phyloP scores from a whole-genome alignment of 2,113 vertebrate genomes.

The Melospiza melodia region DNA sequence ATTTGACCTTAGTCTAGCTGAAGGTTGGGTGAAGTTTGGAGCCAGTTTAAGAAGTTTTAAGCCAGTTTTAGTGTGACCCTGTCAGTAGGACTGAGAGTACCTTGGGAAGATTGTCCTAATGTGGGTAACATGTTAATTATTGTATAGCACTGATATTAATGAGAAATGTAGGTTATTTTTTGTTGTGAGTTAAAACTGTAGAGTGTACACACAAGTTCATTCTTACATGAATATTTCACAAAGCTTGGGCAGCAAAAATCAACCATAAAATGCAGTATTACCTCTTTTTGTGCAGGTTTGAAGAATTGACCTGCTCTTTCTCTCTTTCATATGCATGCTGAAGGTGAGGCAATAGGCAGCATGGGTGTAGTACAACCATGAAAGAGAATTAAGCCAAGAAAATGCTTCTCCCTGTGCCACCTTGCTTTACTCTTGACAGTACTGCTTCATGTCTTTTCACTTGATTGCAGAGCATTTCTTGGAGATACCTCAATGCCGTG shows the following conservation, averaged over 20 bases:
- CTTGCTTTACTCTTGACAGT: background rate
- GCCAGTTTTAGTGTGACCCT: background rate
- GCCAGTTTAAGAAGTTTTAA: background rate
- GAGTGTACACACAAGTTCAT: background rate
- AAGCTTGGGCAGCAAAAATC: background rate
- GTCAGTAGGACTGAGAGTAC: background rate
- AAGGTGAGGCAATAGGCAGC: background rate
- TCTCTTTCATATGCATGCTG: background rate
- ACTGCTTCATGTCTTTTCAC: background rate
- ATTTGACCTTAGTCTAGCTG: background rate
- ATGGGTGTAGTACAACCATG: rapidly evolving
- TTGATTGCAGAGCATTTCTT: background rate
- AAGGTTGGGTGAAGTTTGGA: background rate
- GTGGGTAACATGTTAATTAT: background rate
- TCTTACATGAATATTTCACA: background rate
- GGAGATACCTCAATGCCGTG: background rate
- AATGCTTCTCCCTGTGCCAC: background rate
- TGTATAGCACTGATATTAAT: background rate
- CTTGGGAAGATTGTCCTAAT: background rate
- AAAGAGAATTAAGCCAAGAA: background rate
- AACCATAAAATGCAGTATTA: background rate
- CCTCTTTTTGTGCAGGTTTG: background rate
- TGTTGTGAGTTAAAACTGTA: background rate
- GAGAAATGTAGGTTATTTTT: background rate
- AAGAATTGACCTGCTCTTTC: background rate